Conservation (phyloP, 2,888 invertebrate species). For the Drosophila lutescens region DNA sequence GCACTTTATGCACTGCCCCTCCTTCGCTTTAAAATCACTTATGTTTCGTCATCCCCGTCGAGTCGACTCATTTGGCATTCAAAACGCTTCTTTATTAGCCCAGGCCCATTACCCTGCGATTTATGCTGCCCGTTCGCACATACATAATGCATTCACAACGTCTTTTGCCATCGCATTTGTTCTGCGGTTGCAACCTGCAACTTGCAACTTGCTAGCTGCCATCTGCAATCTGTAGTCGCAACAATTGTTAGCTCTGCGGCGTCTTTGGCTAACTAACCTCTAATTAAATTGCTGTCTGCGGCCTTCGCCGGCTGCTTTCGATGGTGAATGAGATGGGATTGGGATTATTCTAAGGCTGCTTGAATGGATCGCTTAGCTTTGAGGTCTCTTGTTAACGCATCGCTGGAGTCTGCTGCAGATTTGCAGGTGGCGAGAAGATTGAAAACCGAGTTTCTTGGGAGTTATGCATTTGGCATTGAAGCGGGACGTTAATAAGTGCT, state of each 20-base stretch:
- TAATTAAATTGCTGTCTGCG: slow-evolving; percentile 49
- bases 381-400: slow-evolving; percentile 39
- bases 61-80: slow-evolving; percentile 70
- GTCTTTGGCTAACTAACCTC: slow-evolving; percentile 41
- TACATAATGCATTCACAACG: slow-evolving; percentile 62
- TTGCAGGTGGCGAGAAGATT: slow-evolving; percentile 20
- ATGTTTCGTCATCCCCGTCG: slow-evolving; percentile 41
- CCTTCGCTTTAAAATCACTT: slow-evolving; percentile 25
- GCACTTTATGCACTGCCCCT: slow-evolving; percentile 7
- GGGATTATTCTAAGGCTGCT: slow-evolving; percentile 18
- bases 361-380: slow-evolving; percentile 44
- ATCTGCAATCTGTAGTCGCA: slow-evolving; percentile 6
- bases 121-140: slow-evolving; percentile 53
- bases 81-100: slow-evolving; percentile 56
- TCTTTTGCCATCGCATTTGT: slow-evolving; percentile 42
- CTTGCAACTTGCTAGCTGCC: slow-evolving; percentile 7
- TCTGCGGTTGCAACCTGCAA: slow-evolving; percentile 18
- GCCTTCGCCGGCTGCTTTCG: slow-evolving; percentile 59
- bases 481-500: slow-evolving; percentile 5
- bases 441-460: slow-evolving; percentile 19
- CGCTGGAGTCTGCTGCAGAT: slow-evolving; percentile 27
- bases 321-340: slow-evolving; percentile 42
- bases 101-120: slow-evolving; percentile 59
- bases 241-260: slow-evolving; percentile 21
- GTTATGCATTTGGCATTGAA: slow-evolving; percentile 24